Base-by-base conservation (phyloP, 2,888 invertebrate genomes). In the Tenthredo scrophulariae region DNA sequence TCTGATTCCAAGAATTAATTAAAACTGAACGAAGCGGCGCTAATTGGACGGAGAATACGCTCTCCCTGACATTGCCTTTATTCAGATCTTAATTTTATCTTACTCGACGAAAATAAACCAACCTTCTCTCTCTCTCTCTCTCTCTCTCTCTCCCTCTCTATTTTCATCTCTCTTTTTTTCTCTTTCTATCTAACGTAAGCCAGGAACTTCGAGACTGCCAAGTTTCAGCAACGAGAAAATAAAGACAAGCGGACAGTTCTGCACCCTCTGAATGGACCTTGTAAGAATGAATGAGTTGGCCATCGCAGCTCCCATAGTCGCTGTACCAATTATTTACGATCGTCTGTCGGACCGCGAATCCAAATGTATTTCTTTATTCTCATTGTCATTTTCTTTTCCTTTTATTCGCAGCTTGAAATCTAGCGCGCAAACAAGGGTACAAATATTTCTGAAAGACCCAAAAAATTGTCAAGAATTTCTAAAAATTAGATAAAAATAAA, bases 41-140 rank as follows among this genome's bases (percentile, higher is more conserved):
- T 77, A 77, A 77, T 77, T 77, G 77, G 77, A 77, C 3, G 50
- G 29, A 33, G 50, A 54, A 54, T 54, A 50, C 77, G 77, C 26
- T 77, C 15, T 29, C 50, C n/a, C 46, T 37, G 50, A 33, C 77
- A 22, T 77, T 77, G 77, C 77, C 46, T 77, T 77, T 77, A 77
- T 77, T 77, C 77, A 54, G 26, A 54, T 50, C 77, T 77, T 77
- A 77, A 77, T 54, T 77, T 54, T 50, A 77, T 77, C 77, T 77
- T 77, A 74, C 72, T 22, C 40, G 77, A 77, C 77, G 77, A 77
- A 77, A 77, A 77, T 77, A 77, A 7, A 54, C 77, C 46, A n/a
- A 33, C 7, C 1, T 29, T 18, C 18, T 50, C 18, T 50, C 15
- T 50, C 18, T 18, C 15, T 6, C 50, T 50, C 15, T 50, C 50